Conservation (phyloP, 2,797 vertebrate species). For the Pogoniulus pusillus region DNA sequence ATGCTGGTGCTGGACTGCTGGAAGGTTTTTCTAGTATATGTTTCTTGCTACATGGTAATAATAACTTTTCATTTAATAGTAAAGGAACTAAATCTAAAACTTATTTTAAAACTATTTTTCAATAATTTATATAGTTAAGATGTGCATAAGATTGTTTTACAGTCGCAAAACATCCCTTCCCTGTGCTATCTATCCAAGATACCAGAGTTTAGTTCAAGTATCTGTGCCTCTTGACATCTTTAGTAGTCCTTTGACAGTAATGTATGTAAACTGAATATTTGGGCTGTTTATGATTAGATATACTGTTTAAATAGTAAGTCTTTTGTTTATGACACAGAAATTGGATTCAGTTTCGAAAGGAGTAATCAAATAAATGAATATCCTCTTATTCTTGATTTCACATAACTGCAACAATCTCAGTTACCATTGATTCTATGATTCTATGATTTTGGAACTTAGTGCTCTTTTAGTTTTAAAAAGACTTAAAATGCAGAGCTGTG, state of each 20-base stretch:
- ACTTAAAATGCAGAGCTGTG: background rate
- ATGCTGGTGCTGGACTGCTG: background rate
- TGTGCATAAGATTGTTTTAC: background rate
- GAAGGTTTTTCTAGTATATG: background rate
- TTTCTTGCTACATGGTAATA: background rate
- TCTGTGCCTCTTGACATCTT: background rate
- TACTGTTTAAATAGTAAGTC: background rate
- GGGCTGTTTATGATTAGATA: background rate
- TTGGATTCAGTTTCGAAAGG: background rate
- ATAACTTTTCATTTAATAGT: background rate
- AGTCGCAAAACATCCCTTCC: background rate
- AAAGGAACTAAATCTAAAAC: background rate
- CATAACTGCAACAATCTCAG: background rate
- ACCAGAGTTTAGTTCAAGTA: background rate
- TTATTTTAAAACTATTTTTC: background rate
- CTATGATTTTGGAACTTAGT: background rate
- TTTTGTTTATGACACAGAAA: background rate
- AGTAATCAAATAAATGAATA: background rate
- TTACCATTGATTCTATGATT: too few species aligned
- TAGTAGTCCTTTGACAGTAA: background rate
- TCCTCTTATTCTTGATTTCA: background rate
- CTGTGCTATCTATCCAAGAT: background rate
- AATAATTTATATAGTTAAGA: background rate
- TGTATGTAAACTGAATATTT: background rate
- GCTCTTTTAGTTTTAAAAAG: background rate